Base-by-base conservation (phyloP, 30 jellyfish, hydroid and myxozoan genomes). In the Turritopsis rubra region DNA sequence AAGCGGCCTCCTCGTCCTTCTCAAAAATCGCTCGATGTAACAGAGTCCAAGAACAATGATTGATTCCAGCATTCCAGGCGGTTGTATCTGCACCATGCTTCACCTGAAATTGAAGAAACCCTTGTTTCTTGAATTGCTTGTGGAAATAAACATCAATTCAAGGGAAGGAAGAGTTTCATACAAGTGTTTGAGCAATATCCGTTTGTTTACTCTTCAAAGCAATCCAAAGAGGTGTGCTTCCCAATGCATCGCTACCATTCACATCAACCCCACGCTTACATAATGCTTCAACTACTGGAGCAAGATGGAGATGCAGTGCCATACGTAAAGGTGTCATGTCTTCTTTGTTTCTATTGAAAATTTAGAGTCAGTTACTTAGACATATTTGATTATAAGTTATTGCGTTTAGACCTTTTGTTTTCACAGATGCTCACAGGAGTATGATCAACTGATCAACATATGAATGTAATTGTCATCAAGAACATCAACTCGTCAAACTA, bases 21-120 rank as follows among this genome's bases (percentile, higher is more conserved):
- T 91, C 97, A 73, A 52, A 75, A 71, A 91, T 91, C n/a, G 97
- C 97, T 72, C 96, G 90, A 82, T 91, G 97, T 13, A 91, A 72
- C 86, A 91, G 76, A 23, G 94, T 24, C 97, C 97, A 91, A 23
- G 88, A 71, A 84, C 97, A 91, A n/a, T 83, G 79, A 53, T 87
- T 87, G 0, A 84, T 71, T 7, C 97, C 97, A 52, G 76, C 65
- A 68, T 79, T 80, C 97, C 97, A 91, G 0, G 91, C 90, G 0
- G 96, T 83, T 0, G 97, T 91, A 65, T 91, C 97, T 23, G 96
- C 88, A 29, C 97, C 96, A 65, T 91, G 83, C 78, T 84, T 87
- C 41, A 91, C 97, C 97, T 91, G 87, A 65, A 27, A 52, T 21
- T 23, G 8, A 0, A 68, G 13, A 13, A 5, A 5, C 13, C 60